These are phyloP conservation scores for Eilema caniola DNA, from an alignment of 2,888 invertebrate genomes.

Conservation along the genomic window DNA sequence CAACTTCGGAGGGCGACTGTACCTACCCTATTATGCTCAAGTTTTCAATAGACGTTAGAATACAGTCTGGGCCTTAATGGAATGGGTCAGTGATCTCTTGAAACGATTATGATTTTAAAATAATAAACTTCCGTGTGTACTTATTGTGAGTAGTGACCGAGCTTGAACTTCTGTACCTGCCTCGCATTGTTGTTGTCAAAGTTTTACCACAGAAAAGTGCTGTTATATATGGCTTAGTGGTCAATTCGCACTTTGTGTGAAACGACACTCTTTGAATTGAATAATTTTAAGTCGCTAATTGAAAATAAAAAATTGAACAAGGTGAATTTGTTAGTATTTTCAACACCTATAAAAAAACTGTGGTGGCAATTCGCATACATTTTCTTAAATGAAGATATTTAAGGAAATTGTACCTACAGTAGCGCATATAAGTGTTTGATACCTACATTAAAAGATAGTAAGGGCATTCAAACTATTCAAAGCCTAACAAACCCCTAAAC, in stretches of 20 bases:
- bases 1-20: too few relatives aligned
- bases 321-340: not conserved
- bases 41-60: not conserved
- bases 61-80: not conserved
- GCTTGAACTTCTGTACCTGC: not conserved
- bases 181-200: not conserved
- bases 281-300: not conserved
- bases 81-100: slow-evolving; percentile 3
- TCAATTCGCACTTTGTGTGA: not conserved
- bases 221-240: not conserved
- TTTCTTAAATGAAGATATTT: not conserved
- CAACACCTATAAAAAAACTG: not conserved
- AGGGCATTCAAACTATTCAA: not conserved
- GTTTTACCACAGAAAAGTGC: not conserved
- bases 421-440: not conserved
- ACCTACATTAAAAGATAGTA: too few relatives aligned
- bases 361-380: not conserved
- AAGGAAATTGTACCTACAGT: not conserved
- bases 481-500: too few relatives aligned
- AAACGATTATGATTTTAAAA: not conserved
- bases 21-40: not conserved
- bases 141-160: not conserved
- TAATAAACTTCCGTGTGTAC: not conserved
- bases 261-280: not conserved
- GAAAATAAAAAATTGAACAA: too few relatives aligned